phyloP scores from a whole-genome alignment of 2,888 invertebrate species.

The Lycia hirtaria region DNA sequence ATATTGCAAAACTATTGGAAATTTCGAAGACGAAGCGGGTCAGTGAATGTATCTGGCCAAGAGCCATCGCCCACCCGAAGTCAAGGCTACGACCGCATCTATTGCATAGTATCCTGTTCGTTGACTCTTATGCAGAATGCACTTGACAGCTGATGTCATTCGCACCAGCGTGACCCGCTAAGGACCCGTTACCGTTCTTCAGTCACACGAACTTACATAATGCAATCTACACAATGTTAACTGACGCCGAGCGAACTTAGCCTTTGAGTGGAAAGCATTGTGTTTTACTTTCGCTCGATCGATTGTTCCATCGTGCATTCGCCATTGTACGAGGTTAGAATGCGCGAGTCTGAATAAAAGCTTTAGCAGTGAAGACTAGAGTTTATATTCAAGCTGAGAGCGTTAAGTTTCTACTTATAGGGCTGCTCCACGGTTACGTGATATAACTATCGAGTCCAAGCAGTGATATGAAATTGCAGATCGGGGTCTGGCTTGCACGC shows the following conservation, averaged over 20 bases:
- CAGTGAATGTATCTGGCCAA: constrained; percentile 76
- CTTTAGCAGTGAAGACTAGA: constrained; percentile 50
- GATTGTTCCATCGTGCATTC: constrained; percentile 56
- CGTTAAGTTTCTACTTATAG: constrained; percentile 48
- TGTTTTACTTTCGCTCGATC: constrained; percentile 72
- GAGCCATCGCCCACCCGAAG: constrained; percentile 69
- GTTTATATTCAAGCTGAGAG: constrained; percentile 45
- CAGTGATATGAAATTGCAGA: constrained; percentile 66
- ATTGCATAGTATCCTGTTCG: constrained; percentile 80
- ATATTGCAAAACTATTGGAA: constrained; percentile 50
- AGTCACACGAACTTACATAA: constrained; percentile 79
- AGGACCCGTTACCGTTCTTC: constrained; percentile 79
- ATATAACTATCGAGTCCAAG: constrained; percentile 74
- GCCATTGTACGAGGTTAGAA: constrained; percentile 54
- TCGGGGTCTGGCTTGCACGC: constrained; percentile 53
- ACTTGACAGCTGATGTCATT: constrained; percentile 82
- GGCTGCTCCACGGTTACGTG: constrained; percentile 67
- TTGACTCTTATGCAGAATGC: constrained; percentile 71
- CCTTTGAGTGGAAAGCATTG: constrained; percentile 62
- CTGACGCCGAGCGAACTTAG: constrained; percentile 61
- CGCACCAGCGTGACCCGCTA: constrained; percentile 80
- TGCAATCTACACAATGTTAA: constrained; percentile 71
- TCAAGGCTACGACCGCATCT: constrained; percentile 72
- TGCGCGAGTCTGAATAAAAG: constrained; percentile 48
- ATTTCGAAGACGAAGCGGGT: constrained; percentile 64